Evolutionary conservation across 2,113 vertebrate genomes (phyloP).

Genomic region (Agelaius phoeniceus): DNA sequence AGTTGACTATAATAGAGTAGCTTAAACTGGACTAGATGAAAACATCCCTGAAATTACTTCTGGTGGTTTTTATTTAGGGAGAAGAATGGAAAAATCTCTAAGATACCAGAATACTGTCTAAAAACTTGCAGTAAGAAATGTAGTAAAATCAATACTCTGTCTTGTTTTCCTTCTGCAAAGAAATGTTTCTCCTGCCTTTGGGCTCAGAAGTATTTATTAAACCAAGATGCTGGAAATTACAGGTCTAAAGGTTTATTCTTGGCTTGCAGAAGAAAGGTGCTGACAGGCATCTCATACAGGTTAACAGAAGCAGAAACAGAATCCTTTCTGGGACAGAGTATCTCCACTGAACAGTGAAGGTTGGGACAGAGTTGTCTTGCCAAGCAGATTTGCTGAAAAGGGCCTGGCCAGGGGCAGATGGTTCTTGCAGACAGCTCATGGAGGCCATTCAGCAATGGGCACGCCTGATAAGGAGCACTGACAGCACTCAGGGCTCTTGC

Average conservation of each 20-base stretch:
- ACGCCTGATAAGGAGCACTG: neutral
- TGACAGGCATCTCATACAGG: neutral
- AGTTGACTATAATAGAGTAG: neutral
- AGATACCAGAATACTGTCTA: neutral
- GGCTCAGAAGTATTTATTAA: neutral
- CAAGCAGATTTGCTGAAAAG: neutral
- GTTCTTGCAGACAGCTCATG: rapidly evolving
- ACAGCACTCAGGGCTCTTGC: neutral
- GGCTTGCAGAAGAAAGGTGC: neutral
- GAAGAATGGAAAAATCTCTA: neutral
- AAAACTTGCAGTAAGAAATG: neutral
- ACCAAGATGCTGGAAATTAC: neutral
- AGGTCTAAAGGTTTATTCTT: neutral
- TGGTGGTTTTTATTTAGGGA: neutral
- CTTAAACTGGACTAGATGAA: neutral
- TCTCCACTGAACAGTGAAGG: neutral
- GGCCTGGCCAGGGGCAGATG: neutral
- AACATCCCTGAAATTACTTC: neutral
- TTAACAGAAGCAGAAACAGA: neutral
- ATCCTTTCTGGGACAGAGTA: neutral
- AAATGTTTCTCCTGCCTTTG: neutral
- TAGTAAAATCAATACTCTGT: neutral
- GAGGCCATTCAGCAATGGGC: neutral
- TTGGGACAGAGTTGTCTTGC: neutral
- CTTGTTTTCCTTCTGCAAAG: neutral